These are phyloP conservation scores for Ia io DNA, from an alignment of 2,113 vertebrate genomes.

Conservation along the genomic window DNA sequence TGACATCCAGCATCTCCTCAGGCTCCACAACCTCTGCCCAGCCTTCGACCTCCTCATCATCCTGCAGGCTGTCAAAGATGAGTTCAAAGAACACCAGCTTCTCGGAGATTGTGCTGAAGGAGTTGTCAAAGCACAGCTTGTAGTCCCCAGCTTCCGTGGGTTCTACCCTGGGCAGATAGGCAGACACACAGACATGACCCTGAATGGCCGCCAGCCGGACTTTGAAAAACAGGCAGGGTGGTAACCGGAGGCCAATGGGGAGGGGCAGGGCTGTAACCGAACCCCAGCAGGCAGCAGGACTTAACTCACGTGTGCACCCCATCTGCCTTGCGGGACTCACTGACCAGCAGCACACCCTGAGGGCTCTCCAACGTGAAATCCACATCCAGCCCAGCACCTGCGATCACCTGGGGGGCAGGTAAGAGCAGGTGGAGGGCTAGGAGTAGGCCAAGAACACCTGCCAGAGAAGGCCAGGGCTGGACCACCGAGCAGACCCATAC, in stretches of 20 bases:
- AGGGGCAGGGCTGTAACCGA: constrained; percentile 46
- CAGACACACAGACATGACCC: background rate
- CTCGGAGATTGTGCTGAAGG: constrained; percentile 93
- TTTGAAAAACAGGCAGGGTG: background rate
- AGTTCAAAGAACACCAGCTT: constrained; percentile 95
- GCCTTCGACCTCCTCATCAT: constrained; percentile 83
- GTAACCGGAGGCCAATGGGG: constrained; percentile 48
- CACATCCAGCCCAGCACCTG: constrained; percentile 92
- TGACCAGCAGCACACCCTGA: constrained; percentile 80
- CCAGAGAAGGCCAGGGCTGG: background rate
- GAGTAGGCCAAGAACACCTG: background rate
- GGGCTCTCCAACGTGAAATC: constrained; percentile 90
- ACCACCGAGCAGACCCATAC: background rate
- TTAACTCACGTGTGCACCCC: constrained; percentile 90
- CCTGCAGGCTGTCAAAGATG: constrained; percentile 83
- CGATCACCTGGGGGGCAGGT: constrained; percentile 87
- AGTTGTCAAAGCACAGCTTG: constrained; percentile 93
- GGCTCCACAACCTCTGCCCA: constrained; percentile 88
- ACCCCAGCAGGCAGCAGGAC: background rate
- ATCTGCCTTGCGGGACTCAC: constrained; percentile 87
- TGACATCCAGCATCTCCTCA: constrained; percentile 90
- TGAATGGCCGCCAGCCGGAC: background rate
- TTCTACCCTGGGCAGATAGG: constrained; percentile 84
- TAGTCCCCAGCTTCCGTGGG: constrained; percentile 91
- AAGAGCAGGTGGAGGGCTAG: constrained; percentile 13